Evolutionary conservation across 2,797 vertebrate genomes (phyloP).

Genomic region (Lateolabrax maculatus): DNA sequence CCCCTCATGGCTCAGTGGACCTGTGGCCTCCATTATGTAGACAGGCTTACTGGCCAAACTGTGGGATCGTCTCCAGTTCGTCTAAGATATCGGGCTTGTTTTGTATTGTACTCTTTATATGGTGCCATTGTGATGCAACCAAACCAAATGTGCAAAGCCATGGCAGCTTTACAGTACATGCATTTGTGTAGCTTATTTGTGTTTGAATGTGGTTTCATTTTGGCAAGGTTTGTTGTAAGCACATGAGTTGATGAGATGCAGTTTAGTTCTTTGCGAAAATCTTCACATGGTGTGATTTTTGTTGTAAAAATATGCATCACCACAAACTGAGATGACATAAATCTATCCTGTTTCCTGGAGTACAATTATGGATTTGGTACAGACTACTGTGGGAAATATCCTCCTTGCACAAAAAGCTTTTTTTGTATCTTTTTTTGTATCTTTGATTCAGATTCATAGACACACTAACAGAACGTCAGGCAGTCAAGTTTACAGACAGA

Average conservation of each 20-base stretch:
- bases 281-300: background rate
- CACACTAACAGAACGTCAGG: background rate
- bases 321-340: background rate
- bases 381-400: background rate
- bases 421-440: background rate
- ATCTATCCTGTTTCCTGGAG: background rate
- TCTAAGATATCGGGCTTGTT: background rate
- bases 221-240: background rate
- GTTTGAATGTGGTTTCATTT: background rate
- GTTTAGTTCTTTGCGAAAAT: background rate
- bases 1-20: constrained; percentile 29
- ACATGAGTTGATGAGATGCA: background rate
- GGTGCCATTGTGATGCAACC: background rate
- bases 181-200: background rate
- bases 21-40: constrained; percentile 5
- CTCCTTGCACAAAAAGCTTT: background rate
- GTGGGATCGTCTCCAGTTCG: constrained; percentile 23
- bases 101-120: background rate
- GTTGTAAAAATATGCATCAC: background rate
- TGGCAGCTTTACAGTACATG: background rate
- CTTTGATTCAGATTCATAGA: background rate
- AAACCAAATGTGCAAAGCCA: background rate
- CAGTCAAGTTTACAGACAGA: background rate
- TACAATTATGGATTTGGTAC: background rate
- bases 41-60: constrained; percentile 9